phyloP scores from a whole-genome alignment of 2,113 vertebrate species.

The Isurus oxyrinchus region DNA sequence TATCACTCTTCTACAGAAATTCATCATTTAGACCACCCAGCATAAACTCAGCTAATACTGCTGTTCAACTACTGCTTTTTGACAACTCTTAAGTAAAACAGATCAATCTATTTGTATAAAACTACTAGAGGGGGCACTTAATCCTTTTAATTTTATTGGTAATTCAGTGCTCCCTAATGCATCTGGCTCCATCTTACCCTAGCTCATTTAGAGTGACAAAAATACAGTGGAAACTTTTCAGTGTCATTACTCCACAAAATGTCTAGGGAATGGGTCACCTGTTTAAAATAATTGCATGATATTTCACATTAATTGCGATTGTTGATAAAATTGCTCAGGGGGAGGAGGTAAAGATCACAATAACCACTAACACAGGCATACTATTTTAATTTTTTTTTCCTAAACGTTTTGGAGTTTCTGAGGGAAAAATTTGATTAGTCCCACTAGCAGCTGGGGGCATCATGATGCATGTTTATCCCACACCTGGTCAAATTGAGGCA shows the following conservation, averaged over 20 bases:
- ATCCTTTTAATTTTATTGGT: not conserved
- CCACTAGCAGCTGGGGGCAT: too few relatives aligned
- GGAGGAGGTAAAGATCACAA: not conserved
- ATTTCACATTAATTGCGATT: not conserved
- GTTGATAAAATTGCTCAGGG: not conserved
- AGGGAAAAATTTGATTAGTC: too few relatives aligned
- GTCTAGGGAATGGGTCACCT: not conserved
- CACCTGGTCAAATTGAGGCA: too few relatives aligned
- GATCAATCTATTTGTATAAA: not conserved
- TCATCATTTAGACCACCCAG: not conserved
- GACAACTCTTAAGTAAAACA: not conserved
- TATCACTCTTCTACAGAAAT: not conserved
- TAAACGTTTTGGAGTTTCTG: not conserved
- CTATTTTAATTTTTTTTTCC: not conserved
- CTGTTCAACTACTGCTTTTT: not conserved
- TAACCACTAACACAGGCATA: not conserved
- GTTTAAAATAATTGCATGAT: not conserved
- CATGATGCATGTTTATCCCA: too few relatives aligned
- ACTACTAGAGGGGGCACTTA: not conserved
- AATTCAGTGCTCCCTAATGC: not conserved
- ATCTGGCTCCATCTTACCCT: not conserved
- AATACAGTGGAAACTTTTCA: not conserved
- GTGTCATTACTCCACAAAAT: not conserved
- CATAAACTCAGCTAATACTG: not conserved
- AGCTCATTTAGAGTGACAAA: not conserved